These are phyloP conservation scores for Catamblyrhynchus diadema DNA, from an alignment of 2,797 vertebrate species.

Conservation along the genomic window DNA sequence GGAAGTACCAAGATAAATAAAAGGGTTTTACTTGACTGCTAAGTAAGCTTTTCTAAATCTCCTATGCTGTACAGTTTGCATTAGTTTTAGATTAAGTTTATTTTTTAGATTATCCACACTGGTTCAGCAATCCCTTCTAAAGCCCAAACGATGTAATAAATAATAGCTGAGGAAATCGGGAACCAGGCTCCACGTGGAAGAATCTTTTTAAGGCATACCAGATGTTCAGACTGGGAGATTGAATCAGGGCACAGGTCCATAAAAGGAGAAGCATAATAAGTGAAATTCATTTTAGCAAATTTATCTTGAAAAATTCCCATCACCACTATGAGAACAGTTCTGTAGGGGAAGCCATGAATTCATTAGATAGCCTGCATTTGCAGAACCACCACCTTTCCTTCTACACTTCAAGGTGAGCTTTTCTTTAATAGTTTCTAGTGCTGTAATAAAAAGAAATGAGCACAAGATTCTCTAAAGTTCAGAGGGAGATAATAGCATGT, in stretches of 20 bases:
- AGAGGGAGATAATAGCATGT: constrained; percentile 38
- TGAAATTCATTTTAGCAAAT: background rate
- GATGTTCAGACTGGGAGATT: constrained; percentile 24
- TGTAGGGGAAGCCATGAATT: background rate
- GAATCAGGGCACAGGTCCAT: background rate
- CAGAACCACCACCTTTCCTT: constrained; percentile 30
- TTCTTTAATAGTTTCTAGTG: constrained; percentile 35
- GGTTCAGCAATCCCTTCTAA: constrained; percentile 43
- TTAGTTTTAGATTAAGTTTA: constrained; percentile 61
- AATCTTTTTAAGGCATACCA: constrained; percentile 43
- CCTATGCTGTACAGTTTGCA: constrained; percentile 11
- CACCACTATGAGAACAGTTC: background rate
- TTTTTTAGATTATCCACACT: constrained; percentile 55
- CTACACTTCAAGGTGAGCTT: constrained; percentile 48
- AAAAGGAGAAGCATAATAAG: constrained; percentile 1
- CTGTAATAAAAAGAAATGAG: constrained; percentile 58
- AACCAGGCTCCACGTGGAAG: background rate
- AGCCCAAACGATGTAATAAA: constrained; percentile 30
- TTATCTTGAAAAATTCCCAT: background rate
- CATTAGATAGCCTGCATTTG: constrained; percentile 5
- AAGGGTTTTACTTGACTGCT: constrained; percentile 19
- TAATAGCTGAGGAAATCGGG: constrained; percentile 19
- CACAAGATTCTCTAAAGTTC: constrained; percentile 30
- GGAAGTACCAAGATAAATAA: constrained; percentile 42
- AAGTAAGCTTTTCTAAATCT: constrained; percentile 56